phyloP scores from a whole-genome alignment of 2,113 vertebrate species.

The Melanerpes aurifrons region DNA sequence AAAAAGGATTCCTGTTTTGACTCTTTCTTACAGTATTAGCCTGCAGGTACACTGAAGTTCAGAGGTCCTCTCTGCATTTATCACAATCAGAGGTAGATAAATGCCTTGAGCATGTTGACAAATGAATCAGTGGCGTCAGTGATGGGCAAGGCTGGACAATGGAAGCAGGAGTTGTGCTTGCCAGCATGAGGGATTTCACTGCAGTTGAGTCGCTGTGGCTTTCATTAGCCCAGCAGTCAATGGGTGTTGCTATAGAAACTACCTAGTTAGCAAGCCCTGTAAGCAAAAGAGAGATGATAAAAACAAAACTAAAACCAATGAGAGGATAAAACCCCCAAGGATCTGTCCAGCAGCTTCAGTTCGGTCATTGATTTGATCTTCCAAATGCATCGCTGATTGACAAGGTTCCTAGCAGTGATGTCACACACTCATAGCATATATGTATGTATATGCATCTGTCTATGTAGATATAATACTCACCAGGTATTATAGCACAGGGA shows the following conservation, averaged over 20 bases:
- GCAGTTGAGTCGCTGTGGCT: slow-evolving; percentile 74
- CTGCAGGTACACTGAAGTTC: background rate
- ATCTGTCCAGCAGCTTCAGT: slow-evolving; percentile 35
- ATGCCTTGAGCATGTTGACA: slow-evolving; percentile 59
- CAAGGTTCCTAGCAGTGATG: background rate
- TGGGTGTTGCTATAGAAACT: slow-evolving; percentile 85
- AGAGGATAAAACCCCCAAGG: slow-evolving; percentile 1
- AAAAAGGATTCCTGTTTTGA: slow-evolving; percentile 39
- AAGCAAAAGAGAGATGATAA: slow-evolving; percentile 71
- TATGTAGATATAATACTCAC: background rate
- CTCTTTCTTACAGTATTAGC: background rate
- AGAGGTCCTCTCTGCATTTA: slow-evolving; percentile 37
- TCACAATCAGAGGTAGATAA: slow-evolving; percentile 68
- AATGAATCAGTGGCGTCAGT: slow-evolving; percentile 63
- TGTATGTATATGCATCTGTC: too few relatives aligned
- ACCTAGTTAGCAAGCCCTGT: slow-evolving; percentile 69
- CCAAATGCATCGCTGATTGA: slow-evolving; percentile 31
- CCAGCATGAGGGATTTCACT: slow-evolving; percentile 77
- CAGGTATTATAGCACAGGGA: slow-evolving; percentile 10
- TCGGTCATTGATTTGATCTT: slow-evolving; percentile 41
- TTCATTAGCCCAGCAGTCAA: slow-evolving; percentile 78
- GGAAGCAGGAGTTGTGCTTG: slow-evolving; percentile 74
- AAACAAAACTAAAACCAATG: slow-evolving; percentile 35
- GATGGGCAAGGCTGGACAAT: slow-evolving; percentile 69
- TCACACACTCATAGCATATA: background rate